Conservation (phyloP, 2,113 vertebrate species). For the Polyodon spathula region DNA sequence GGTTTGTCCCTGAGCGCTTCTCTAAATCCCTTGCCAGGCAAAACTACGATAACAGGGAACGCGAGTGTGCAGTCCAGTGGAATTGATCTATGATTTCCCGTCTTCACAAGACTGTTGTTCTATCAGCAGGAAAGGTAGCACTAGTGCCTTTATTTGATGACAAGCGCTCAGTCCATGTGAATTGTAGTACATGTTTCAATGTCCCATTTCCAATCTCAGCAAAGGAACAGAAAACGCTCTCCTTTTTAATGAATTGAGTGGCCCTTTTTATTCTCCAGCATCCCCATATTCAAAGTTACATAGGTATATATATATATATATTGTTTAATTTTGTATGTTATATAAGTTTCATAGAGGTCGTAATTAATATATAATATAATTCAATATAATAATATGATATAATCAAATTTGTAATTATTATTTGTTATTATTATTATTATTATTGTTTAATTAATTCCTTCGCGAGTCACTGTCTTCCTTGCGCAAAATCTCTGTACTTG, state of each 20-base stretch:
- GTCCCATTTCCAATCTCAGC: constrained; percentile 15
- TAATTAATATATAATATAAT: neutral
- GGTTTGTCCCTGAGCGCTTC: constrained; percentile 20
- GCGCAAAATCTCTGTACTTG: no score
- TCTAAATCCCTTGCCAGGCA: constrained; percentile 28
- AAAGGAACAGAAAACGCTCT: constrained; percentile 34
- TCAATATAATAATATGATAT: no score
- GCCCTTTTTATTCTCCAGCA: neutral
- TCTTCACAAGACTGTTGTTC: constrained; percentile 17
- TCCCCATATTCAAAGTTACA: neutral
- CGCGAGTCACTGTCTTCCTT: no score
- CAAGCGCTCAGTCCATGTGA: constrained; percentile 21
- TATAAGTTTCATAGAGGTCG: constrained; percentile 6
- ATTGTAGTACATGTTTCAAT: constrained; percentile 10
- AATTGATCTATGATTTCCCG: constrained; percentile 5
- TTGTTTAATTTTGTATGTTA: neutral
- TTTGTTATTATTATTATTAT: no score
- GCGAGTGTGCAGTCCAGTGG: constrained; percentile 31
- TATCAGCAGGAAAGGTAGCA: constrained; percentile 7
- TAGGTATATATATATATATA: neutral
- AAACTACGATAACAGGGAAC: constrained; percentile 25
- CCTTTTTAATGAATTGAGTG: constrained; percentile 27
- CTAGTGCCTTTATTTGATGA: constrained; percentile 2
- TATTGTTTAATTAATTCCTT: no score
- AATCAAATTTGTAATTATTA: no score